Percentiles rank a stretch among this genome's conserved stretches.
Conservation (phyloP, 2,888 invertebrate genomes). For the Acronicta psi region DNA sequence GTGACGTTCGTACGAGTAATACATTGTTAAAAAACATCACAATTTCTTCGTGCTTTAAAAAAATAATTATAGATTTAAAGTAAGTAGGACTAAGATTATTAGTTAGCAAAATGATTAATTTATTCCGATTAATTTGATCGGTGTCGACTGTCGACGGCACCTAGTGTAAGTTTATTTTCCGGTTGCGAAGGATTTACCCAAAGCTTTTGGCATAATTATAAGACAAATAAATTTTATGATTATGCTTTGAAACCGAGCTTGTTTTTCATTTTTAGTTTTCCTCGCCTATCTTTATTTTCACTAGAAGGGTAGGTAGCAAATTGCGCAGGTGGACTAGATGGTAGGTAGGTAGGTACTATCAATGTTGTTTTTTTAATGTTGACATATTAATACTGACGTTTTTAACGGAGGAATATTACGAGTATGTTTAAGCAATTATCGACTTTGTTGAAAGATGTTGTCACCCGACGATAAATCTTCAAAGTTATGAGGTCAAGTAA, state of each 20-base stretch:
- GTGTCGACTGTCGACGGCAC: slow-evolving; percentile 10
- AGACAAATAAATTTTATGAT: not conserved
- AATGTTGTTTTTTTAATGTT: not conserved
- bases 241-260: not conserved
- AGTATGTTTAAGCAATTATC: slow-evolving; percentile 21
- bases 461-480: slow-evolving; percentile 41
- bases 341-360: too few species aligned
- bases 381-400: slow-evolving; percentile 3
- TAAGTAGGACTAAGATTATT: too few species aligned
- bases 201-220: slow-evolving; percentile 25
- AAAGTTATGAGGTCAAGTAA: slow-evolving; percentile 58
- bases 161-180: slow-evolving; percentile 19
- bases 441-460: slow-evolving; percentile 31
- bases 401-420: not conserved
- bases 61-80: too few species aligned
- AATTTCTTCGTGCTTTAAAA: too few species aligned
- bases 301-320: not conserved
- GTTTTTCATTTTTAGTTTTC: not conserved
- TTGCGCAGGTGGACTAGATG: too few species aligned
- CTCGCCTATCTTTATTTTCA: not conserved
- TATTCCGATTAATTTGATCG: slow-evolving; percentile 27
- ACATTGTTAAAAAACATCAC: too few species aligned
- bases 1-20: too few species aligned
- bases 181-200: slow-evolving; percentile 14
- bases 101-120: too few species aligned